Evolutionary conservation across 2,113 vertebrate species (phyloP).

Genomic region (Ploceus nigricollis): DNA sequence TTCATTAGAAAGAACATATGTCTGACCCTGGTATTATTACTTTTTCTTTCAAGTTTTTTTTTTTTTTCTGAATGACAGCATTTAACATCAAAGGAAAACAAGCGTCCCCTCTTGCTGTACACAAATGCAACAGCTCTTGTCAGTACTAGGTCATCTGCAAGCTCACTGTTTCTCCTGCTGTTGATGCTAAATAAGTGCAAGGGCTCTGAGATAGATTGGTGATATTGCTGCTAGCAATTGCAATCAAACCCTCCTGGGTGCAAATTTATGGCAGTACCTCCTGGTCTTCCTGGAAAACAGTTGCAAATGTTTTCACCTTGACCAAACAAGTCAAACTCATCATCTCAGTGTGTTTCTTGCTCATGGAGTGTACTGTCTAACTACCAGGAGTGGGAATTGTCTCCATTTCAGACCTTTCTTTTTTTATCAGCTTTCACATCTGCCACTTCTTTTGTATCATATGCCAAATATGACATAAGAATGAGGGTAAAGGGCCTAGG

Average conservation of each 20-base stretch:
- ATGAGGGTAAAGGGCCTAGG: background rate
- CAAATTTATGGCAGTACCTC: background rate
- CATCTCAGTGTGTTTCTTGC: background rate
- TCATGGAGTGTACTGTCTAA: background rate
- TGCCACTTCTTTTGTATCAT: background rate
- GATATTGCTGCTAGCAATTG: background rate
- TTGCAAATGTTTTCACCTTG: slow-evolving; percentile 53
- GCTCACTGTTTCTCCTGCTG: background rate
- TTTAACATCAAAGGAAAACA: slow-evolving; percentile 2
- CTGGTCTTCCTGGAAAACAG: background rate
- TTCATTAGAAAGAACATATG: background rate
- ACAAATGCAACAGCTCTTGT: background rate
- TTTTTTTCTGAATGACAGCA: background rate
- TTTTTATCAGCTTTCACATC: background rate
- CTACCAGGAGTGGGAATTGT: background rate
- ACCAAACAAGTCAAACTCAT: slow-evolving; percentile 26
- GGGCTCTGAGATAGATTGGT: background rate
- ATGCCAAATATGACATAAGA: background rate
- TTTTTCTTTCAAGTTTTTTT: background rate
- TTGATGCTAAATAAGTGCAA: background rate
- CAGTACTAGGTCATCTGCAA: slow-evolving; percentile 6
- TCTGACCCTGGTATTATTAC: background rate
- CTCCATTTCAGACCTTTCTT: background rate
- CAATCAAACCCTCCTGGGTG: background rate
- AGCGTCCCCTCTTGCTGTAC: background rate